Conservation (phyloP, 2,888 invertebrate genomes). For the Scelioninae gen. 1 region DNA sequence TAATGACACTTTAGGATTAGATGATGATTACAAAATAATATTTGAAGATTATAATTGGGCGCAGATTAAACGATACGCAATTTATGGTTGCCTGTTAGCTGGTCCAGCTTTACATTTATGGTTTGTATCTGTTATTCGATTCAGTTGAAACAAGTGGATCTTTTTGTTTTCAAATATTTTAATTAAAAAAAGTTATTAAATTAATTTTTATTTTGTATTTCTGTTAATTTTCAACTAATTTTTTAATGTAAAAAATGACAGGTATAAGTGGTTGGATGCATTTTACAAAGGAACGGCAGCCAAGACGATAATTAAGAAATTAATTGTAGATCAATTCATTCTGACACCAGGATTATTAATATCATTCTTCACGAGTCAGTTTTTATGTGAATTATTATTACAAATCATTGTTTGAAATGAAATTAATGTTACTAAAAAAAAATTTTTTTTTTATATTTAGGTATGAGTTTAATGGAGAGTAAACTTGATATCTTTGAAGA, state of each 20-base stretch:
- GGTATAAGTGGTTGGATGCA: slow-evolving; percentile 92
- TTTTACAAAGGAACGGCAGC: slow-evolving; percentile 88
- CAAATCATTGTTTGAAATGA: not conserved
- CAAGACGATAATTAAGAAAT: slow-evolving; percentile 88
- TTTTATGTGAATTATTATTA: slow-evolving; percentile 11
- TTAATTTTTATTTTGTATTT: too few species aligned
- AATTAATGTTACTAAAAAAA: too few species aligned
- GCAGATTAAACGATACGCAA: slow-evolving; percentile 79
- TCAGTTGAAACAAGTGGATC: not conserved
- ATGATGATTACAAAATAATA: slow-evolving; percentile 52
- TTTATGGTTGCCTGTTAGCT: slow-evolving; percentile 79
- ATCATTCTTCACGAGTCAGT: slow-evolving; percentile 90
- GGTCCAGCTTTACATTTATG: slow-evolving; percentile 80
- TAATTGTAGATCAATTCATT: slow-evolving; percentile 90
- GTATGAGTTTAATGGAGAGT: slow-evolving; percentile 90
- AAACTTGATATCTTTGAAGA: slow-evolving; percentile 89
- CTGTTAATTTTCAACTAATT: too few species aligned
- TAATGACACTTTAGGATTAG: slow-evolving; percentile 70
- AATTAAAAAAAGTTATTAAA: too few species aligned
- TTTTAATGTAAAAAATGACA: slow-evolving; percentile 77
- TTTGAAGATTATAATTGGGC: slow-evolving; percentile 76
- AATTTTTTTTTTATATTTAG: slow-evolving; percentile 83
- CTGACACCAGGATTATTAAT: slow-evolving; percentile 90
- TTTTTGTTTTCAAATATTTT: too few species aligned
- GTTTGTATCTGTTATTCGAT: slow-evolving; percentile 64